phyloP scores from a whole-genome alignment of 2,113 vertebrate genomes.

The Glaucidium brasilianum region DNA sequence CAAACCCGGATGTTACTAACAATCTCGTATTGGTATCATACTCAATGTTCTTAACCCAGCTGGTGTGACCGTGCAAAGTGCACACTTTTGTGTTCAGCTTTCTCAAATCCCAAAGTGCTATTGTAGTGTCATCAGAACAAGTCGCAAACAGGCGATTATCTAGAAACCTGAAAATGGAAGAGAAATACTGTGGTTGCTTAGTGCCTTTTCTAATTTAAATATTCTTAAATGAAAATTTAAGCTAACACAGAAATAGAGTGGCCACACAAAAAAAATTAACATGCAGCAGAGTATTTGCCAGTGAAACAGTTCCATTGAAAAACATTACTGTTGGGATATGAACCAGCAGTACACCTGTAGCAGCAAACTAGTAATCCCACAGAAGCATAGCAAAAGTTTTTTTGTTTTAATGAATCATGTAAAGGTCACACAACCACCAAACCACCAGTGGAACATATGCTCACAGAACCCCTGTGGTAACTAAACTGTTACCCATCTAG shows the following conservation, averaged over 20 bases:
- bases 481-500: rapidly evolving
- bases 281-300: not conserved
- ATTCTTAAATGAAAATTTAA: not conserved
- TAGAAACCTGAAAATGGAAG: constrained; percentile 81
- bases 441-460: not conserved
- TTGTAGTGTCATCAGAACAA: constrained; percentile 97
- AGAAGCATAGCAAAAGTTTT: not conserved
- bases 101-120: constrained; percentile 95
- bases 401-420: not conserved
- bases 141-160: constrained; percentile 98
- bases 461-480: not conserved
- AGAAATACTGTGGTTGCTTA: not conserved
- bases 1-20: constrained; percentile 97
- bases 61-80: constrained; percentile 95
- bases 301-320: not conserved
- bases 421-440: not conserved
- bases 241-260: not conserved
- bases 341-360: not conserved
- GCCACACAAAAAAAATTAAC: not conserved
- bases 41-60: constrained; percentile 99
- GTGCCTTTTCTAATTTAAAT: not conserved
- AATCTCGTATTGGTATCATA: constrained; percentile 95
- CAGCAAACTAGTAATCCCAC: rapidly evolving
- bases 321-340: rapidly evolving
- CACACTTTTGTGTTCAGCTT: constrained; percentile 95